Percentiles rank a stretch among this genome's conserved stretches.
These are phyloP conservation scores for Hetaerina americana DNA, from an alignment of 1,140 invertebrate species.

Conservation along the genomic window DNA sequence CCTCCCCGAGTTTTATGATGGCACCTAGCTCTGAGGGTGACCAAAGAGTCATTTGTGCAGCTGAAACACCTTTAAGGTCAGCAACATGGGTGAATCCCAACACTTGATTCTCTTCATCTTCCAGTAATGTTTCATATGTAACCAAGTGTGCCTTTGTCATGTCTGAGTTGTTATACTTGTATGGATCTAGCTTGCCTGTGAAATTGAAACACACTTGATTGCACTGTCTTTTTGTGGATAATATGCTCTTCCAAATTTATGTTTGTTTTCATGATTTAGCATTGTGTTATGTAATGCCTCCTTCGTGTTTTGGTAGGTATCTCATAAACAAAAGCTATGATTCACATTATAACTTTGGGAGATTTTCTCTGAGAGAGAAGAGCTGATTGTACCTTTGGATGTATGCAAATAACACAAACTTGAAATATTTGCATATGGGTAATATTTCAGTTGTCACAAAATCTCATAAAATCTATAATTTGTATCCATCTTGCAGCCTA, in stretches of 20 bases:
- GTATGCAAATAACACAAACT: too few species aligned
- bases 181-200: constrained; percentile 45
- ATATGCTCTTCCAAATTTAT: background rate
- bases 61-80: constrained; percentile 40
- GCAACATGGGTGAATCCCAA: constrained; percentile 53
- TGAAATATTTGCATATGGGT: too few species aligned
- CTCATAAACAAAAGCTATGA: too few species aligned
- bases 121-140: constrained; percentile 56
- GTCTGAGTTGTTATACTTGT: constrained; percentile 45
- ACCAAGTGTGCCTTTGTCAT: constrained; percentile 50
- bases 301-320: too few species aligned
- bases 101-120: constrained; percentile 57
- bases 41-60: constrained; percentile 48
- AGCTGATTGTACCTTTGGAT: too few species aligned
- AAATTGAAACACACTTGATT: constrained; percentile 16
- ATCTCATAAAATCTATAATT: too few species aligned
- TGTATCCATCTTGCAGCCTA: too few species aligned
- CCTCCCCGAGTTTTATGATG: constrained; percentile 54
- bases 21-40: constrained; percentile 49
- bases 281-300: too few species aligned
- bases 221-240: background rate
- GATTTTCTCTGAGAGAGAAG: too few species aligned
- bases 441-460: too few species aligned
- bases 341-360: too few species aligned
- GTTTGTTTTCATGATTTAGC: too few species aligned